These are phyloP conservation scores for Hormaphis cornu DNA, from an alignment of 1,140 invertebrate species.

Conservation along the genomic window DNA sequence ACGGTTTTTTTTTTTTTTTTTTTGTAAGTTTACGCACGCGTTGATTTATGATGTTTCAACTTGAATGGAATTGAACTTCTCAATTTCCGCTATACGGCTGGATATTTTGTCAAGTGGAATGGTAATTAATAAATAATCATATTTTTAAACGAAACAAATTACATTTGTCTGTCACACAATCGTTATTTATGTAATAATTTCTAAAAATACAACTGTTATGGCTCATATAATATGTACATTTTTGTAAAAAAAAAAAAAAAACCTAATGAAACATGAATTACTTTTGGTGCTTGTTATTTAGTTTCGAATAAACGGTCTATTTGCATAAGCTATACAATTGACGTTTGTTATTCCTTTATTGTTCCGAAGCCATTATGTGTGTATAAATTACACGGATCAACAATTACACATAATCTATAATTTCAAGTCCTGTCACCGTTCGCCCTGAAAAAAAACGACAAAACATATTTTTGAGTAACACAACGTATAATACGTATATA, in stretches of 20 bases:
- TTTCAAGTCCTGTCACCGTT: conserved; percentile 16
- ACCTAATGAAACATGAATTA: conserved; percentile 9
- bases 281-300: conserved; percentile 11
- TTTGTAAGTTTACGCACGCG: no score
- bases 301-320: not conserved
- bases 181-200: not conserved
- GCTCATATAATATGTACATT: not conserved
- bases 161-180: not conserved
- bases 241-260: not conserved
- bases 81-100: not conserved
- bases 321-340: conserved; percentile 23
- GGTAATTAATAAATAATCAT: not conserved
- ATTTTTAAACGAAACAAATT: conserved; percentile 3
- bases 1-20: not conserved
- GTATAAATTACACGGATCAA: conserved; percentile 21
- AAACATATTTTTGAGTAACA: conserved; percentile 1
- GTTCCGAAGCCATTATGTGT: not conserved
- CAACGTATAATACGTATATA: no score
- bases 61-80: not conserved
- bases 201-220: not conserved
- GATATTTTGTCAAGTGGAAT: not conserved
- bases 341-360: conserved; percentile 19
- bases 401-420: conserved; percentile 13
- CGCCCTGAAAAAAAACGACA: not conserved
- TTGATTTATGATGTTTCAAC: not conserved